Evolutionary conservation across 1,140 invertebrate genomes (phyloP).

Genomic region (Pogonomyrmex californicus): DNA sequence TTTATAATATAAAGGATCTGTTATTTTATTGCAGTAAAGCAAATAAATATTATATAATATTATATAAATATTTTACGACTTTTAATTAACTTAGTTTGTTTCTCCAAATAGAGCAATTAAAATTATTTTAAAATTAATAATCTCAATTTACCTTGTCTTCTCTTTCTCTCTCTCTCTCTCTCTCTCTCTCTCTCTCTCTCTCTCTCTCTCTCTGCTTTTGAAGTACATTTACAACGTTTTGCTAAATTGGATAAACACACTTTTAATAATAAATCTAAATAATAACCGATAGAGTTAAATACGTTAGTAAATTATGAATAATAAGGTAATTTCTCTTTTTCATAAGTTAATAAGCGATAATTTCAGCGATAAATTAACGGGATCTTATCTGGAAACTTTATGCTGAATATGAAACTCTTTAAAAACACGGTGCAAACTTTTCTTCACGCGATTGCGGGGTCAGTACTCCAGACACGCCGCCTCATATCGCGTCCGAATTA

Average conservation of each 20-base stretch:
- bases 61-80: neutral
- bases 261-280: neutral
- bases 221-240: neutral
- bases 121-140: neutral
- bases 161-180: too few species aligned
- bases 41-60: too few species aligned
- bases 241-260: neutral
- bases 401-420: neutral
- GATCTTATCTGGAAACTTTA: conserved; percentile 31
- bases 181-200: too few species aligned
- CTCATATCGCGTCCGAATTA: conserved; percentile 29
- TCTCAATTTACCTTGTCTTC: neutral
- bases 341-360: conserved; percentile 1
- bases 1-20: neutral
- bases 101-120: neutral
- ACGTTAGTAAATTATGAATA: conserved; percentile 6
- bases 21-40: conserved; percentile 2
- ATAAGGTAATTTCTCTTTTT: conserved; percentile 17
- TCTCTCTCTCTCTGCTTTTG: neutral
- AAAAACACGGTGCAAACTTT: conserved; percentile 29
- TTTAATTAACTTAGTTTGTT: conserved; percentile 1
- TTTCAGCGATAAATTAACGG: conserved; percentile 29
- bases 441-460: conserved; percentile 40
- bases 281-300: neutral
- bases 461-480: conserved; percentile 2